Evolutionary conservation across 2,113 vertebrate genomes (phyloP).

Genomic region (Theropithecus gelada): DNA sequence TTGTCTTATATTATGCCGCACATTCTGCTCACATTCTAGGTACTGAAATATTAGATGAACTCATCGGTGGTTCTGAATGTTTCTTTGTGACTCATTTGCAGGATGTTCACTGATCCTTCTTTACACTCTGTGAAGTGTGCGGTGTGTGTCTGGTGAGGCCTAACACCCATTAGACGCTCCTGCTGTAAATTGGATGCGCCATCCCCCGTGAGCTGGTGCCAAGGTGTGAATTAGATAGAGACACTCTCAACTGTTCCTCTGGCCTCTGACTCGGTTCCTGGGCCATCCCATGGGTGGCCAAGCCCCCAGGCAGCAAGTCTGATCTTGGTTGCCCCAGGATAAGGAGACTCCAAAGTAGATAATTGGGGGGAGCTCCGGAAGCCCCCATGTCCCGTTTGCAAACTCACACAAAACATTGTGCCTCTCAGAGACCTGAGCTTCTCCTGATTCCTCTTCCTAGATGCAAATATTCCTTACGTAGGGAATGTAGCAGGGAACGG

Average conservation of each 20-base stretch:
- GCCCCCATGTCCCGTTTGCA: not conserved
- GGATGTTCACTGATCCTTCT: conserved; percentile 69
- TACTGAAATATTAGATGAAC: conserved; percentile 53
- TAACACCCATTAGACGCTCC: conserved; percentile 81
- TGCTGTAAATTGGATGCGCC: conserved; percentile 82
- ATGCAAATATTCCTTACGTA: not conserved
- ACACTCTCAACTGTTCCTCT: conserved; percentile 55
- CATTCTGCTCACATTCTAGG: conserved; percentile 60
- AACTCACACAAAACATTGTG: not conserved
- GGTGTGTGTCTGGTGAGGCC: conserved; percentile 62
- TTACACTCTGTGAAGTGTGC: not conserved
- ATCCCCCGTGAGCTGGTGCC: conserved; percentile 74
- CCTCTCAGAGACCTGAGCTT: conserved; percentile 11
- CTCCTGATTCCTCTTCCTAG: not conserved
- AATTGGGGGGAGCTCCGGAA: not conserved
- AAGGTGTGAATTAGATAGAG: conserved; percentile 84
- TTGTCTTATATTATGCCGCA: conserved; percentile 47
- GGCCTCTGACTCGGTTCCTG: conserved; percentile 66
- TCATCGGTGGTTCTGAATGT: conserved; percentile 64
- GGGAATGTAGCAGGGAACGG: not conserved
- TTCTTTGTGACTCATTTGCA: conserved; percentile 83
- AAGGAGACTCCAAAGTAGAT: not conserved
- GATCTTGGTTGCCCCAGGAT: not conserved
- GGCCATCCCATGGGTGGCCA: conserved; percentile 54
- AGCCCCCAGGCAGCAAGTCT: conserved; percentile 56